A percentile compares a stretch with the other conserved stretches of the same genome.
These are phyloP conservation scores for Adelognathus sp. DNA, from an alignment of 2,888 invertebrate species.

Conservation along the genomic window DNA sequence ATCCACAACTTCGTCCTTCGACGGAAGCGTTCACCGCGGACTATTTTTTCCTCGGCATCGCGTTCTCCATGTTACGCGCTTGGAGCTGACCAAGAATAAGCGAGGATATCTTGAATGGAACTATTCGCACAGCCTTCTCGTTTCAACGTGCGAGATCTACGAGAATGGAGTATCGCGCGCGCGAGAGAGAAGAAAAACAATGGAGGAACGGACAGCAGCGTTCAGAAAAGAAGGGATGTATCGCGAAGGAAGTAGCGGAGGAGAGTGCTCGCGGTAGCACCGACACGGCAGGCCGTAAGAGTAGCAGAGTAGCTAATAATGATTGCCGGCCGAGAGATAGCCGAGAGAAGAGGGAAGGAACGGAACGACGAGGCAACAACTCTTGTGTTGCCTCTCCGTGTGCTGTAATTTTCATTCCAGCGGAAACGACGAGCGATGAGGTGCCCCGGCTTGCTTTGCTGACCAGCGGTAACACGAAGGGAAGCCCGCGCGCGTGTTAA, in stretches of 20 bases:
- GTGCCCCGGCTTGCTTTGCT: constrained; percentile 26
- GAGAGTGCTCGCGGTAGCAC: constrained; percentile 25
- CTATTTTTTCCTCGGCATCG: neutral
- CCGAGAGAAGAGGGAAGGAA: constrained; percentile 3
- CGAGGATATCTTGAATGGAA: neutral
- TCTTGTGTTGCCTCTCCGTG: constrained; percentile 41
- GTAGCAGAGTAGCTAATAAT: constrained; percentile 46
- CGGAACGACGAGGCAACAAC: constrained; percentile 25
- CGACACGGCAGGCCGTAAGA: constrained; percentile 12
- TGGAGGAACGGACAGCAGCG: neutral
- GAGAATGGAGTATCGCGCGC: neutral
- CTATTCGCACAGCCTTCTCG: neutral
- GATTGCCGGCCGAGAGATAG: constrained; percentile 37
- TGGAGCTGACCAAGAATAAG: neutral
- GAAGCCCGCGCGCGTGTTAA: constrained; percentile 14
- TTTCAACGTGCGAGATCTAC: neutral
- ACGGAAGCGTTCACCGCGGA: constrained; percentile 44
- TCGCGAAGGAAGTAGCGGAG: neutral
- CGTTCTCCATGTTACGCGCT: neutral
- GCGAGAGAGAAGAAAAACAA: neutral
- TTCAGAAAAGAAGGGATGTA: neutral
- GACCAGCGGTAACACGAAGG: constrained; percentile 55
- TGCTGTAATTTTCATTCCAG: constrained; percentile 71
- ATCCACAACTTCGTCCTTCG: constrained; percentile 34
- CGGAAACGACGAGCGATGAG: constrained; percentile 65